These are phyloP conservation scores for Barnardius zonarius DNA, from an alignment of 2,113 vertebrate genomes.

Conservation along the genomic window DNA sequence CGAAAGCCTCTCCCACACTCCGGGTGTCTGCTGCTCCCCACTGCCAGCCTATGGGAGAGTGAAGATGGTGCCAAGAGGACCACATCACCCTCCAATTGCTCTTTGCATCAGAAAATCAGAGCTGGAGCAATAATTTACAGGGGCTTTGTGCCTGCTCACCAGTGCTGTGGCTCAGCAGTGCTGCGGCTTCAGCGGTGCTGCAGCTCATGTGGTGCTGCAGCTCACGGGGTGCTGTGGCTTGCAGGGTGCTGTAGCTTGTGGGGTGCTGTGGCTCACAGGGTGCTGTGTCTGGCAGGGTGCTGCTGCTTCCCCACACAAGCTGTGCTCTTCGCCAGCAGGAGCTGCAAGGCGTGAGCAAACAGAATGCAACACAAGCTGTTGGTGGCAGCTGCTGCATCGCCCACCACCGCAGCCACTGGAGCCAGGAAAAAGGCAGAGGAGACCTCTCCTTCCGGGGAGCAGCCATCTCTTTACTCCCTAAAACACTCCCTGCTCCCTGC, in stretches of 20 bases:
- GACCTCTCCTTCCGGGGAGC: background rate
- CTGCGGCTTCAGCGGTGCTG: accelerated
- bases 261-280: background rate
- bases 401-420: background rate
- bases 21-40: accelerated
- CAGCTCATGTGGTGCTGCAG: accelerated
- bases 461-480: background rate
- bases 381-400: background rate
- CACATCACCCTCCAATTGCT: accelerated
- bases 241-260: background rate
- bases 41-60: background rate
- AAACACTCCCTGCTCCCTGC: background rate
- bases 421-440: background rate
- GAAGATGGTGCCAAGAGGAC: accelerated
- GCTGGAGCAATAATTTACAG: background rate
- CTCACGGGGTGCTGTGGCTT: background rate
- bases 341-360: background rate
- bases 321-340: background rate
- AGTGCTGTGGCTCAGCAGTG: background rate
- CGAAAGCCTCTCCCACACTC: background rate
- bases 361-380: background rate
- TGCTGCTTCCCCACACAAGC: background rate
- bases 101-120: background rate
- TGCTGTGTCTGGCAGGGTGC: background rate
- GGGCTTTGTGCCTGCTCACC: background rate